Percentiles rank a stretch among this genome's conserved stretches.
These are phyloP conservation scores for Platycnemis pennipes DNA, from an alignment of 2,888 invertebrate genomes.

Conservation along the genomic window DNA sequence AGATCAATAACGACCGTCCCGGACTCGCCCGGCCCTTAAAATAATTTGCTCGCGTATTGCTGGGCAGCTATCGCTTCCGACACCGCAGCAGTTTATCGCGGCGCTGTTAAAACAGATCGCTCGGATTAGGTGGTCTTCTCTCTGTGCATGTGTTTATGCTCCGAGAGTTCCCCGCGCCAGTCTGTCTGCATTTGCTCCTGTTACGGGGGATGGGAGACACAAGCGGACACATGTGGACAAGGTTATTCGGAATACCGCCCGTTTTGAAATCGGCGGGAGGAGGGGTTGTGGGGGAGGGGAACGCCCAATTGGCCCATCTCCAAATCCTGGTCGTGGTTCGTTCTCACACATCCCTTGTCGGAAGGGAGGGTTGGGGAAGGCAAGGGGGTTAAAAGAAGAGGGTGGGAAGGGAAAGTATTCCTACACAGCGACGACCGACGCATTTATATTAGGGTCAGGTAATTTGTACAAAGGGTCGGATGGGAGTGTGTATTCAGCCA, in stretches of 20 bases:
- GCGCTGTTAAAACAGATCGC: background rate
- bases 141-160: background rate
- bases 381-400: background rate
- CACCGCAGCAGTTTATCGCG: background rate
- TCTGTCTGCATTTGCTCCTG: background rate
- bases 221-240: background rate
- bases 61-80: too few relatives aligned
- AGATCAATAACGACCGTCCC: background rate
- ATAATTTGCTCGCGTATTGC: background rate
- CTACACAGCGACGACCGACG: background rate
- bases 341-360: too few relatives aligned
- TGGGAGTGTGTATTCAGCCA: background rate
- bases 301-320: too few relatives aligned
- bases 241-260: background rate
- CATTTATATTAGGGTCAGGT: conserved; percentile 11
- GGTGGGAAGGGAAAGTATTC: background rate
- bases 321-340: too few relatives aligned
- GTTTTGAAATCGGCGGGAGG: background rate
- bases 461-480: background rate
- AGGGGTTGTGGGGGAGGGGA: too few relatives aligned
- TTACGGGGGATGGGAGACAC: background rate
- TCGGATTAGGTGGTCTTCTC: background rate
- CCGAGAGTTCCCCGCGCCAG: background rate
- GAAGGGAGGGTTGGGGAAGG: too few relatives aligned
- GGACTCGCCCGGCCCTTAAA: background rate